These are phyloP conservation scores for Synanthedon tipuliformis DNA, from an alignment of 2,888 invertebrate genomes.

Conservation along the genomic window DNA sequence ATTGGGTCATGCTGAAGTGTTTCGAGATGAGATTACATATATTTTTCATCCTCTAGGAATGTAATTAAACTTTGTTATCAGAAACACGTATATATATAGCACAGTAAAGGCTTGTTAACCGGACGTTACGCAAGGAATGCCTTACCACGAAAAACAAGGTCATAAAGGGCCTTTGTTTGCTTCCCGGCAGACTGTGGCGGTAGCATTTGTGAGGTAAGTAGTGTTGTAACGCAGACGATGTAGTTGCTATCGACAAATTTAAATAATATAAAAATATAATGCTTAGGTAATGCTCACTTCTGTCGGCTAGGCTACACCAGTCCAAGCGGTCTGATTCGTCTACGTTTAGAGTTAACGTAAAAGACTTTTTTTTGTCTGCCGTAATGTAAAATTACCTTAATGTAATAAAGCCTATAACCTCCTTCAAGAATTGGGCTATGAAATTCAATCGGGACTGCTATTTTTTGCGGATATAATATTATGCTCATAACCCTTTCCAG, in stretches of 20 bases:
- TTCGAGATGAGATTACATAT: not conserved
- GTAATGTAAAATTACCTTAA: too few relatives aligned
- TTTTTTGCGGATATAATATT: too few relatives aligned
- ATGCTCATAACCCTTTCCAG: too few relatives aligned
- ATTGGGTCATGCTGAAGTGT: not conserved
- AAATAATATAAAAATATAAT: too few relatives aligned
- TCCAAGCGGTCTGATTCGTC: too few relatives aligned
- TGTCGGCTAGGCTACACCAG: too few relatives aligned
- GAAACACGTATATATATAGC: not conserved
- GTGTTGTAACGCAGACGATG: conserved; percentile 12
- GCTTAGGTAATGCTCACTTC: too few relatives aligned
- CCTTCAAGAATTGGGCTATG: too few relatives aligned
- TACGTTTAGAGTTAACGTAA: too few relatives aligned
- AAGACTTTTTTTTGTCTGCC: too few relatives aligned
- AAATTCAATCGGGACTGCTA: too few relatives aligned
- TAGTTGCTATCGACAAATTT: not conserved
- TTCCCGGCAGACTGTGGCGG: conserved; percentile 18
- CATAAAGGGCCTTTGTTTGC: conserved; percentile 38
- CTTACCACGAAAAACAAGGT: conserved; percentile 38
- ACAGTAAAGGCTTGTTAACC: not conserved
- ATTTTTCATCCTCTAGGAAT: not conserved
- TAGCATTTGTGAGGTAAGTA: conserved; percentile 21
- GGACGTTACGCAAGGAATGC: conserved; percentile 26
- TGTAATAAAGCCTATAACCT: too few relatives aligned
- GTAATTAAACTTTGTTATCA: not conserved